A percentile compares a stretch with the other conserved stretches of the same genome.
These are phyloP conservation scores for Tyto alba DNA, from an alignment of 2,113 vertebrate species.

Conservation along the genomic window DNA sequence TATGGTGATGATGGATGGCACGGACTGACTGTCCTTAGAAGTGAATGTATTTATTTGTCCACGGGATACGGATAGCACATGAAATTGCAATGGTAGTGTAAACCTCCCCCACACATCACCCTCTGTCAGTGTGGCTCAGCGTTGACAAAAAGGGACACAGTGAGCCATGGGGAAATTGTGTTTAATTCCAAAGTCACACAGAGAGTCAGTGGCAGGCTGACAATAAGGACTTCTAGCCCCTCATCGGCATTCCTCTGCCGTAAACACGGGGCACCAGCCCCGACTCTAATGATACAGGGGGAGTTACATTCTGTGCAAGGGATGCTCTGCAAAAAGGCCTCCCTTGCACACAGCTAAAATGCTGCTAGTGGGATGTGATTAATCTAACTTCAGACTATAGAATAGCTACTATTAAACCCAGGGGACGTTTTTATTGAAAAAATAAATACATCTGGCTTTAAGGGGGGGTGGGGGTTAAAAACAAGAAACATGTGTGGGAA, in stretches of 20 bases:
- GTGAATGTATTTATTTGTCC: conserved; percentile 67
- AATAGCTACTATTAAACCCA: conserved; percentile 36
- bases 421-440: conserved; percentile 13
- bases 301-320: not conserved
- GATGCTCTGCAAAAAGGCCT: not conserved
- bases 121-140: conserved; percentile 60
- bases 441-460: conserved; percentile 16
- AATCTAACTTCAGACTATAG: conserved; percentile 9
- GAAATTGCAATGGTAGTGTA: conserved; percentile 60
- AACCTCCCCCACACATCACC: conserved; percentile 67
- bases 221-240: conserved; percentile 51
- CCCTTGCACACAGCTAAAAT: not conserved
- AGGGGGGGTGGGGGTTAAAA: not conserved
- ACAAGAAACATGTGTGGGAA: not conserved
- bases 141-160: conserved; percentile 66
- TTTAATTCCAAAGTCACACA: conserved; percentile 66
- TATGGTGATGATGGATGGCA: conserved; percentile 59
- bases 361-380: conserved; percentile 21
- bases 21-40: conserved; percentile 60
- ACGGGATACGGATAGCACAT: conserved; percentile 56
- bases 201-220: conserved; percentile 58
- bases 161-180: conserved; percentile 59
- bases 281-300: not conserved
- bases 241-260: conserved; percentile 40
- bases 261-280: conserved; percentile 13